Evolutionary conservation across 2,797 vertebrate genomes (phyloP).

Genomic region (Falco berigora): DNA sequence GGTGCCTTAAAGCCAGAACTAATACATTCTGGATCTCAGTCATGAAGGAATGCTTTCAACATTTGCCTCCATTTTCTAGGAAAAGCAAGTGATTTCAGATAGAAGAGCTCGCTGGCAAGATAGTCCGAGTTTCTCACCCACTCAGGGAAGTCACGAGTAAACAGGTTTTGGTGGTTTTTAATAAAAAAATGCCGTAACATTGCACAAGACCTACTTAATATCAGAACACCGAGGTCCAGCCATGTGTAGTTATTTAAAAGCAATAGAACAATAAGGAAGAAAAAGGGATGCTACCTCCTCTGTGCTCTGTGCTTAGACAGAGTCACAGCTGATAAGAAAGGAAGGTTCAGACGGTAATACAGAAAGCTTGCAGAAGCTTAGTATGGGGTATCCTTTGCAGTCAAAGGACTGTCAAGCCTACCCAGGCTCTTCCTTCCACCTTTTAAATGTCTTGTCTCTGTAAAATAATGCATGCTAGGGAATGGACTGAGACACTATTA

Average conservation of each 20-base stretch:
- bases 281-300: not conserved
- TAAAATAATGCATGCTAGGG: not conserved
- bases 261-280: not conserved
- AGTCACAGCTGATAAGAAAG: not conserved
- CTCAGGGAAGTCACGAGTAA: not conserved
- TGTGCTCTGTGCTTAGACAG: not conserved
- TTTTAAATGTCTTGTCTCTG: not conserved
- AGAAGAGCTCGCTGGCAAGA: not conserved
- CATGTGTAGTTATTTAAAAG: not conserved
- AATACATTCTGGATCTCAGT: fast-evolving
- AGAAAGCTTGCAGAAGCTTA: not conserved
- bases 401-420: not conserved
- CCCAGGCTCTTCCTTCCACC: not conserved
- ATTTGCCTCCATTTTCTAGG: not conserved
- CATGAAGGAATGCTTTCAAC: not conserved
- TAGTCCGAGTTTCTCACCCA: not conserved
- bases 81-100: not conserved
- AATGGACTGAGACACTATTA: not conserved
- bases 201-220: not conserved
- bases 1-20: not conserved
- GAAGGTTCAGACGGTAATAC: fast-evolving
- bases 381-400: not conserved
- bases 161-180: not conserved
- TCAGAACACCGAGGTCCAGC: not conserved
- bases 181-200: not conserved